A percentile compares a stretch with the other conserved stretches of the same genome.
These are phyloP conservation scores for Vireo altiloquus DNA, from an alignment of 2,113 vertebrate species.

Conservation along the genomic window DNA sequence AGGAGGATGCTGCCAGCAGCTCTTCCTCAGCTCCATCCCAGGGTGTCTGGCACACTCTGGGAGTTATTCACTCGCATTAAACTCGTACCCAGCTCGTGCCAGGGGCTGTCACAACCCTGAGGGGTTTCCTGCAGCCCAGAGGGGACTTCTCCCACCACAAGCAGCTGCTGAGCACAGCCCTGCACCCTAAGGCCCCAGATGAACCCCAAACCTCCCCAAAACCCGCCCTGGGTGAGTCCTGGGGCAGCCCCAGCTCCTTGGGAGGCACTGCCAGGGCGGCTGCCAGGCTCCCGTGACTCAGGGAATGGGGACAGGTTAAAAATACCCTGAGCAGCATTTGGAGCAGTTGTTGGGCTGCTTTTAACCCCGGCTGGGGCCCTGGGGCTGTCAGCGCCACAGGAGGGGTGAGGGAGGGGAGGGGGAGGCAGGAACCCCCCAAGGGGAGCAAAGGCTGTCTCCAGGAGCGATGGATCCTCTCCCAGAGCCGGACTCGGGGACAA, in stretches of 20 bases:
- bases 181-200: neutral
- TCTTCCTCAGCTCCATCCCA: neutral
- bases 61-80: neutral
- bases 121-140: neutral
- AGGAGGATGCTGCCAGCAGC: neutral
- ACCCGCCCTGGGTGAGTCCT: neutral
- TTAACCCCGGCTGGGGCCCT: neutral
- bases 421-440: neutral
- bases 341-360: neutral
- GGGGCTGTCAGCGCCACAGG: accelerated
- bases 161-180: neutral
- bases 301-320: neutral
- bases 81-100: neutral
- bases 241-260: neutral
- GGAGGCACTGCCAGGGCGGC: neutral
- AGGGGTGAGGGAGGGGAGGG: neutral
- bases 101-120: neutral
- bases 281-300: neutral
- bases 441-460: accelerated
- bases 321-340: neutral
- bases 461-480: neutral
- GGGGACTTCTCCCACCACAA: neutral
- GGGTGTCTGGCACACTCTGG: accelerated
- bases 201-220: neutral
- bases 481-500: accelerated